Percentiles rank a stretch among this genome's conserved stretches.
These are phyloP conservation scores for Zoanthus sansibaricus DNA, from an alignment of 92 coral and sea anemone species.

Conservation along the genomic window DNA sequence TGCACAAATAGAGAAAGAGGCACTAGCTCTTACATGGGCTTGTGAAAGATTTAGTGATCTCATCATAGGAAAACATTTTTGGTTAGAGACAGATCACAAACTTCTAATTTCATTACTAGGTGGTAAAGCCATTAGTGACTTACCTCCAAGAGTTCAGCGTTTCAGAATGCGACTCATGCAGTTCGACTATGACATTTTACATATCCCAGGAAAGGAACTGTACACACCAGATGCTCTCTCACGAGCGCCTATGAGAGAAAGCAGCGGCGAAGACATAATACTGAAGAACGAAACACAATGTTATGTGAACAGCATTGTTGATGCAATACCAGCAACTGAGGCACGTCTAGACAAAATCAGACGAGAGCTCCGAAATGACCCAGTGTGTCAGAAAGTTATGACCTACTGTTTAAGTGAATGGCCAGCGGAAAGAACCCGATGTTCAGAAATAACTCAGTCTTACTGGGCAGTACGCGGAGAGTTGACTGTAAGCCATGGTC, in stretches of 20 bases:
- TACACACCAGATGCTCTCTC: conserved; percentile 58
- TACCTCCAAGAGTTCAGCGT: conserved; percentile 22
- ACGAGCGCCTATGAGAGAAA: conserved; percentile 27
- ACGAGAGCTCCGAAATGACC: conserved; percentile 42
- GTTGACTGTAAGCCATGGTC: conserved; percentile 22
- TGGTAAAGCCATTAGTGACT: conserved; percentile 6
- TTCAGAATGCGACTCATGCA: conserved; percentile 35
- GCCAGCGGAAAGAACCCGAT: conserved; percentile 45
- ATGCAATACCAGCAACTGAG: conserved; percentile 49
- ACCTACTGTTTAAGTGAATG: conserved; percentile 40
- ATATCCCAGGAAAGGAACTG: conserved; percentile 5
- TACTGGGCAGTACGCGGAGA: conserved; percentile 48
- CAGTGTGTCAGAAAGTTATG: conserved; percentile 43
- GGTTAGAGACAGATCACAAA: conserved; percentile 45
- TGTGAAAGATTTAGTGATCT: conserved; percentile 20
- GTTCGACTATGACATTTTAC: conserved; percentile 27
- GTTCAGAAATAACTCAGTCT: conserved; percentile 2
- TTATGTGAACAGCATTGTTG: conserved; percentile 33
- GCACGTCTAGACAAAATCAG: conserved; percentile 42
- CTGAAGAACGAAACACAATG: conserved; percentile 4
- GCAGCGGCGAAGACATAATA: not conserved
- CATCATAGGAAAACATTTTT: conserved; percentile 13
- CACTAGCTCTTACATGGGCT: not conserved
- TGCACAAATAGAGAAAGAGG: not conserved
- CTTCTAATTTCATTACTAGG: conserved; percentile 29